phyloP scores from a whole-genome alignment of 1,140 invertebrate species.

The Microplitis mediator region DNA sequence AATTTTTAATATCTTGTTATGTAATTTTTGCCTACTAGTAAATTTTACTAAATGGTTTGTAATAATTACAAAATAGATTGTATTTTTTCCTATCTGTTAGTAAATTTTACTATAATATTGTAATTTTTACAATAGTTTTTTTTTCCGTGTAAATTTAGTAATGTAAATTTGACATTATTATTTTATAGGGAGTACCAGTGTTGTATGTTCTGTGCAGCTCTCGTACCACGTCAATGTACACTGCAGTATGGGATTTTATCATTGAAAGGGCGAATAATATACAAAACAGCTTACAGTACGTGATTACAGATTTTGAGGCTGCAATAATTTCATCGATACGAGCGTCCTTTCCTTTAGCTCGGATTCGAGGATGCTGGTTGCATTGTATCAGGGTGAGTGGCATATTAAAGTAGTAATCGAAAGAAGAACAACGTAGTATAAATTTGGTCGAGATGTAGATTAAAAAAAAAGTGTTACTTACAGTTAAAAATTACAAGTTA shows the following conservation, averaged over 20 bases:
- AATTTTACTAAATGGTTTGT: too few relatives aligned
- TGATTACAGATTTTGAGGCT: neutral
- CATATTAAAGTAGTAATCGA: neutral
- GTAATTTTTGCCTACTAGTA: too few relatives aligned
- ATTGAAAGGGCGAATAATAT: neutral
- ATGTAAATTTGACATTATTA: too few relatives aligned
- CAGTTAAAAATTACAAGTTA: too few relatives aligned
- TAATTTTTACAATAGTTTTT: too few relatives aligned
- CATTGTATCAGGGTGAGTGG: neutral
- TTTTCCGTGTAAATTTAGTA: too few relatives aligned
- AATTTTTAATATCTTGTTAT: too few relatives aligned
- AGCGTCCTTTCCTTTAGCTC: neutral
- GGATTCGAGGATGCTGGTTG: neutral
- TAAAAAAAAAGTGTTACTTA: too few relatives aligned
- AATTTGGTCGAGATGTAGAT: neutral
- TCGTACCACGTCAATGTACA: neutral
- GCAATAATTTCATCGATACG: neutral
- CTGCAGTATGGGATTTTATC: neutral
- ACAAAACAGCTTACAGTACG: neutral
- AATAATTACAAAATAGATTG: too few relatives aligned
- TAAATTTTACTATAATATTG: too few relatives aligned
- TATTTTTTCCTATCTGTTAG: too few relatives aligned
- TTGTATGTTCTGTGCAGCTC: neutral
- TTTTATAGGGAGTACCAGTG: neutral
- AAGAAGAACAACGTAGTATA: neutral